Evolutionary conservation across 2,888 invertebrate genomes (phyloP), one percentile per base, ranked within the genome.

Genomic region (Gymnosoma rotundatum): DNA sequence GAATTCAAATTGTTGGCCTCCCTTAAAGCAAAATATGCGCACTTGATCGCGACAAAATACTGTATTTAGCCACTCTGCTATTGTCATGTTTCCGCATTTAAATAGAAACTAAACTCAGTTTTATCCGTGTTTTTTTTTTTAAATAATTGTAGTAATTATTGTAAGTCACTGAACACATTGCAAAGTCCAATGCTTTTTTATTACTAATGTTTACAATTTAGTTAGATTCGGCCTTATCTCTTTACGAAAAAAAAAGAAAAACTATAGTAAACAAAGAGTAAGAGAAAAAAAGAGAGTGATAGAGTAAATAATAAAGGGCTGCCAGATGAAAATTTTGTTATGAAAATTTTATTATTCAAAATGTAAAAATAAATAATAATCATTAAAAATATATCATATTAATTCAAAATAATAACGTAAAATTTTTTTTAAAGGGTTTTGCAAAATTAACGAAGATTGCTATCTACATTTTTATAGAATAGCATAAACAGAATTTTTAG

Each of bases 11-110:
- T 79, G 32, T 1, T 20, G 36, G 7, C 70, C 32, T 0, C 78
- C 69, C 21, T 74, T 45, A 16, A 83, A 52, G 20, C 70, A 80
- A 18, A 80, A 54, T n/a, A 79, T 52, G 16, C 66, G 60, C 21
- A 75, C 66, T 38, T 78, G 58, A 7, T 83, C 4, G 2, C 48
- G 42, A 25, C 78, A 74, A 48, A 78, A 63, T 20, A 78, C 1
- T 2, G 0, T 8, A 5, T 78, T 83, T 5, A 78, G 7, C n/a
- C 74, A 21, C 10, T 83, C 63, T 2, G 78, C 73, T 58, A 83
- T 42, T 4, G 63, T 38, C 83, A 78, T 83, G 32, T 1, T 73
- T 69, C 58, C n/a, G 42, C 7, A 42, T 42, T 42, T 42, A 2
- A 42, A 1, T 42, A 12, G 12, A 42, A 42, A 42, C 12, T 12